Percentiles rank a stretch among this genome's conserved stretches.
Evolutionary conservation across 2,888 invertebrate genomes (phyloP).

Genomic region (Nebria salina): DNA sequence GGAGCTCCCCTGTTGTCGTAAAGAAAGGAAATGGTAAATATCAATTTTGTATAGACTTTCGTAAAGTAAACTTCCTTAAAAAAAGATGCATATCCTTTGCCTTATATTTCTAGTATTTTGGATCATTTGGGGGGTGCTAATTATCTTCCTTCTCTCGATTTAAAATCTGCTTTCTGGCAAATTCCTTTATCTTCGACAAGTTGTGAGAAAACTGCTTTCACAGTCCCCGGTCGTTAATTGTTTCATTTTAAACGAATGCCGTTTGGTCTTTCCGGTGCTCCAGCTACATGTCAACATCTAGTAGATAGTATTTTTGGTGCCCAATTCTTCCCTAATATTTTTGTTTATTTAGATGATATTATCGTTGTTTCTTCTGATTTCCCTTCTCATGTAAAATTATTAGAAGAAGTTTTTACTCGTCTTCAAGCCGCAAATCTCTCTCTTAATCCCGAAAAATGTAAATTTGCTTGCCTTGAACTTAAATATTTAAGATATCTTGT

Average conservation of each 20-base stretch:
- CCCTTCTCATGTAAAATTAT: background rate
- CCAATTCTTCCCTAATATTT: background rate
- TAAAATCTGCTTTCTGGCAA: constrained; percentile 51
- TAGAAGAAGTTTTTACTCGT: background rate
- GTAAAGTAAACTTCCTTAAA: constrained; percentile 53
- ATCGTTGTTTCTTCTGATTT: background rate
- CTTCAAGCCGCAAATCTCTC: background rate
- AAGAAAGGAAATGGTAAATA: constrained; percentile 50
- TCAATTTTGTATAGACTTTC: constrained; percentile 53
- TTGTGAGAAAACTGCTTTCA: constrained; percentile 52
- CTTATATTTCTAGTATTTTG: constrained; percentile 50
- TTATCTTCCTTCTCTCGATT: constrained; percentile 51
- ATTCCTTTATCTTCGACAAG: constrained; percentile 47
- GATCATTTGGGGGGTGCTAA: constrained; percentile 50
- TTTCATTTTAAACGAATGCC: constrained; percentile 14
- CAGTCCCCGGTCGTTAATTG: constrained; percentile 46
- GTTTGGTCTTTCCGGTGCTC: too few relatives aligned
- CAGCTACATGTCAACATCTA: too few relatives aligned
- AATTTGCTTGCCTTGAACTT: constrained; percentile 37
- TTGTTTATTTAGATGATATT: constrained; percentile 15
- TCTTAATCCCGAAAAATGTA: constrained; percentile 1
- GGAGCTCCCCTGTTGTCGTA: constrained; percentile 52
- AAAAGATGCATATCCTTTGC: constrained; percentile 48
- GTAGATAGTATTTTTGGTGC: background rate
- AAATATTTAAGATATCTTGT: constrained; percentile 54